Conservation (phyloP, 2,113 vertebrate species). For the Gymnarchus niloticus region DNA sequence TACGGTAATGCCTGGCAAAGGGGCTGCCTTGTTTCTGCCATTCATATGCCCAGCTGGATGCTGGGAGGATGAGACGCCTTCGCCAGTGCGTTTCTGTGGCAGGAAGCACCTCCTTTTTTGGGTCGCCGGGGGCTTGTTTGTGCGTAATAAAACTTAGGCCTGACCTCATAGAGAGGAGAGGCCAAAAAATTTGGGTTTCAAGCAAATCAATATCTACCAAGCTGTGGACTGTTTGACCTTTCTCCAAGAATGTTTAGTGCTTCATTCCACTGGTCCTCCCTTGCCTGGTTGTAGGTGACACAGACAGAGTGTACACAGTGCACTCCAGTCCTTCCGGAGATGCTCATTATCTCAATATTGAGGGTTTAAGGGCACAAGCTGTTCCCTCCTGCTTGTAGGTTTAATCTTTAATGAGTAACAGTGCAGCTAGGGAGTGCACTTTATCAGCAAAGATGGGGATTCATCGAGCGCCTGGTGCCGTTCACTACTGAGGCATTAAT, state of each 20-base stretch:
- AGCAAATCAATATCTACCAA: too few relatives aligned
- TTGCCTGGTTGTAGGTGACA: background rate
- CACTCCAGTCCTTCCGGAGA: background rate
- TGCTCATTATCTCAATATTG: background rate
- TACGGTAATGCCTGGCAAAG: background rate
- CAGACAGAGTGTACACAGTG: background rate
- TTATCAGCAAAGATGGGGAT: slow-evolving; percentile 11
- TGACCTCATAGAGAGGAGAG: background rate
- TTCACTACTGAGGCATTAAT: background rate
- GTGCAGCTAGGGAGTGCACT: background rate
- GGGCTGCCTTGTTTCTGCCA: background rate
- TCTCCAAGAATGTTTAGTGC: background rate
- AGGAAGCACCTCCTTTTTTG: background rate
- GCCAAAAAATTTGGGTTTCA: background rate
- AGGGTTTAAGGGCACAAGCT: background rate
- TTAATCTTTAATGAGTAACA: slow-evolving; percentile 16
- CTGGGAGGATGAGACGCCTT: background rate
- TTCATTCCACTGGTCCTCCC: background rate
- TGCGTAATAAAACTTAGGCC: background rate
- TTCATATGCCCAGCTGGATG: background rate
- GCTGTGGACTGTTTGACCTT: background rate
- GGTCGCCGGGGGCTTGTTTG: background rate
- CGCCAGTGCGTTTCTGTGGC: background rate
- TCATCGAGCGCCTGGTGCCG: background rate
- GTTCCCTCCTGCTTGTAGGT: slow-evolving; percentile 1